Base-by-base conservation (phyloP, 2,797 vertebrate species). In the Epinephelus malabaricus region DNA sequence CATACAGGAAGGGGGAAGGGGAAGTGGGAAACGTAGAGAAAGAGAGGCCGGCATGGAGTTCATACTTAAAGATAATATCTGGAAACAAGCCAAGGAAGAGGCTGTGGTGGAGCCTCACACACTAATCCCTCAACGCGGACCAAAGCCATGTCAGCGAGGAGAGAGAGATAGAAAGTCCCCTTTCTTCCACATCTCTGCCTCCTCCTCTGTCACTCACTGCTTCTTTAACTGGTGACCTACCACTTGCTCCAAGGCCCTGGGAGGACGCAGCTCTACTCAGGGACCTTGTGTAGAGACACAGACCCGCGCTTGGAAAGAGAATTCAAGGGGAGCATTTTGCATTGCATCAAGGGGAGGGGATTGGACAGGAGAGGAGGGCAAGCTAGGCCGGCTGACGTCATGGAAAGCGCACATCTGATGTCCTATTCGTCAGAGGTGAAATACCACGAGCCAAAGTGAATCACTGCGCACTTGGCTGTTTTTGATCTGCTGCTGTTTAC, bases 61-160 rank as follows among this genome's bases (percentile, higher is more conserved):
- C 81, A 84, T 82, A 87, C 82, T 86, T 88, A 85, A 81, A 92
- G 90, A 93, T 90, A 87, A 89, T 89, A 90, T 92, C 90, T 90
- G 88, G 76, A 90, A 91, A 88, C 79, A 89, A 87, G 85, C 82
- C 86, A 85, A 76, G 60, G 77, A 87, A 71, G 85, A 81, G 76
- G 64, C 70, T 81, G 83, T 70, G 90, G 64, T 75, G 75, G 54
- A 90, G 83, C 70, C 74, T 84, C 73, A 53, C 73, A 82, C 83
- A 84, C 76, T 88, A 89, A 91, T 86, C 87, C 88, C 74, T 86
- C 72, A 90, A 86, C 83, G 59, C 21, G 2, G 79, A 90, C 70
- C 80, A 77, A 81, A 86, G 81, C 63, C 55, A 46, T 79, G 83
- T 88, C 79, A 91, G 74, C 80, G 67, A 86, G 82, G 81, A 77